Evolutionary conservation across 2,888 invertebrate species (phyloP).

Genomic region (Aquatica leii): DNA sequence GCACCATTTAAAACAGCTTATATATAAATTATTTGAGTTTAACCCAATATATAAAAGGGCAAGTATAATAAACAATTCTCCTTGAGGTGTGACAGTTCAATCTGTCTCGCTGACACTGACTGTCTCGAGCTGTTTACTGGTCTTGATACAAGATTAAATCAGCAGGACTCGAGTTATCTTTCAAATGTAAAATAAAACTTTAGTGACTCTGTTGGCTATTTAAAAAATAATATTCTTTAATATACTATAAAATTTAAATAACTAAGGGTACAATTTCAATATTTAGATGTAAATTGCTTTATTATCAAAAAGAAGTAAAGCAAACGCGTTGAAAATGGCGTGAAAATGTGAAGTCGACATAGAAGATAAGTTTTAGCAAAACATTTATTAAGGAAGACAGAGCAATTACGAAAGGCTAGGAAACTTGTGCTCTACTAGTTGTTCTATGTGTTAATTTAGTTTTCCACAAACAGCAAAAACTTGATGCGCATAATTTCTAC

Average conservation of each 20-base stretch:
- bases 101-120: constrained; percentile 38
- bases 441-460: constrained; percentile 10
- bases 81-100: constrained; percentile 33
- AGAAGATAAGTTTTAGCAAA: constrained; percentile 18
- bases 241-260: no score
- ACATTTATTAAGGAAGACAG: constrained; percentile 25
- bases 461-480: constrained; percentile 13
- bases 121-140: constrained; percentile 37
- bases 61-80: constrained; percentile 16
- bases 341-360: constrained; percentile 14
- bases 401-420: constrained; percentile 24
- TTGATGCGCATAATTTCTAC: constrained; percentile 13
- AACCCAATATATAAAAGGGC: constrained; percentile 6
- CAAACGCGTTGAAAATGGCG: neutral
- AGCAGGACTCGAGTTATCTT: constrained; percentile 37
- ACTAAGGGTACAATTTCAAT: no score
- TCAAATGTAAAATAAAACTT: no score
- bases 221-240: no score
- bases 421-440: constrained; percentile 22
- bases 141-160: constrained; percentile 34
- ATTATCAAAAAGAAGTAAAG: neutral
- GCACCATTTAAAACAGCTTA: constrained; percentile 11
- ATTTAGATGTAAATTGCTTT: neutral
- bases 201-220: no score
- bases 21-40: neutral